Evolutionary conservation across 2,797 vertebrate genomes (phyloP).

Genomic region (Brotula barbata): DNA sequence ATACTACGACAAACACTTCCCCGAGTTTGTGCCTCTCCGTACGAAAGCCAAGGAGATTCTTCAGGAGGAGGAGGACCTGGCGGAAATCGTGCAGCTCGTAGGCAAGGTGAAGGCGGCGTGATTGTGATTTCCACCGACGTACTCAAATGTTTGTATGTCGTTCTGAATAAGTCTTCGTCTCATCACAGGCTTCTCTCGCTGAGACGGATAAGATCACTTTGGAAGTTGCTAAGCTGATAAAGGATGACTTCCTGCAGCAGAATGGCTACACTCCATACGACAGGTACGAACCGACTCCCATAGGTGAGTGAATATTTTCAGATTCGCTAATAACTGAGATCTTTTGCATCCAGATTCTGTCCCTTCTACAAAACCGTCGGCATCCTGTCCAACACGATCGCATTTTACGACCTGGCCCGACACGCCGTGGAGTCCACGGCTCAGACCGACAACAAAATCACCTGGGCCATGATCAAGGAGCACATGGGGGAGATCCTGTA

Average conservation of each 20-base stretch:
- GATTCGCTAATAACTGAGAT: background rate
- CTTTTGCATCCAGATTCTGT: constrained; percentile 84
- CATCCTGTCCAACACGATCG: constrained; percentile 96
- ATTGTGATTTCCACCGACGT: too few relatives aligned
- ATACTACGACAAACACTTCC: constrained; percentile 96
- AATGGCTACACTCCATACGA: constrained; percentile 97
- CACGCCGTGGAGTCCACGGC: constrained; percentile 95
- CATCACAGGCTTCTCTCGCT: constrained; percentile 90
- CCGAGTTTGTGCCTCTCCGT: constrained; percentile 94
- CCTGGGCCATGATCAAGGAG: constrained; percentile 94
- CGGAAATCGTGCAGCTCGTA: constrained; percentile 98
- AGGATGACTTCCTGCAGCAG: constrained; percentile 98
- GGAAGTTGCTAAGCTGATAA: constrained; percentile 97
- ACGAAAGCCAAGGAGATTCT: constrained; percentile 98
- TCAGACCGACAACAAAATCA: constrained; percentile 95
- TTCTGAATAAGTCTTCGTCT: constrained; percentile 12
- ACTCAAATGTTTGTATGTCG: background rate
- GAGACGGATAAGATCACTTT: constrained; percentile 98
- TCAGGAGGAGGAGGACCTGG: constrained; percentile 97
- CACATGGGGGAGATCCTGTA: constrained; percentile 95
- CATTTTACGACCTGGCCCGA: constrained; percentile 96
- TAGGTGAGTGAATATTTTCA: too few relatives aligned
- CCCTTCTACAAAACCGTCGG: constrained; percentile 99
- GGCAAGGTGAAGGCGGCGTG: constrained; percentile 85
- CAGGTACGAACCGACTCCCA: too few relatives aligned